These are phyloP conservation scores for Drosophila parvula DNA, from an alignment of 1,140 invertebrate genomes.

Conservation along the genomic window DNA sequence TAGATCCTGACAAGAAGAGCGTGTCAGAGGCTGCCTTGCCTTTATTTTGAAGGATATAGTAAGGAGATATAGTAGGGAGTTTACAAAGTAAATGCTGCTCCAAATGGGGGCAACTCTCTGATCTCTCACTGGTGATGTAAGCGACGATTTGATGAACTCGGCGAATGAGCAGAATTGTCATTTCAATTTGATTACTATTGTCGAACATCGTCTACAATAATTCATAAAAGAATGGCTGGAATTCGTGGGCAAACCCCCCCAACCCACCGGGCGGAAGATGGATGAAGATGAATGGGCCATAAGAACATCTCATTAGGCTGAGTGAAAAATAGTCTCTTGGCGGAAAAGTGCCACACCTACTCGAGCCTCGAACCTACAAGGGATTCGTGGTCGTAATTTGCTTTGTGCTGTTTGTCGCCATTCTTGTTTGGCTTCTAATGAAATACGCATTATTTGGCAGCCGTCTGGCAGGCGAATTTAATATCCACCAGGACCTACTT, in stretches of 20 bases:
- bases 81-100: neutral
- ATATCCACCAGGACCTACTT: constrained; percentile 29
- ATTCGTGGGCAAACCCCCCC: neutral
- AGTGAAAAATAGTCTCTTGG: constrained; percentile 45
- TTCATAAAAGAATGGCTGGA: constrained; percentile 30
- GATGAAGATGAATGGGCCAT: constrained; percentile 46
- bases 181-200: constrained; percentile 49
- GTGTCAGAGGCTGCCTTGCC: too few relatives aligned
- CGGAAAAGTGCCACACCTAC: constrained; percentile 3
- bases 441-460: constrained; percentile 66
- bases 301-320: constrained; percentile 53
- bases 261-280: constrained; percentile 18
- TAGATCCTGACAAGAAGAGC: too few relatives aligned
- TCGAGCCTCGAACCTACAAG: neutral
- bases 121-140: neutral
- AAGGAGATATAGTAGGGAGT: too few relatives aligned
- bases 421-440: constrained; percentile 53
- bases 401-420: constrained; percentile 34
- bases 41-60: too few relatives aligned
- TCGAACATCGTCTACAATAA: constrained; percentile 47
- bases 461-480: constrained; percentile 52
- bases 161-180: constrained; percentile 14
- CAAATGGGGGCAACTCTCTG: neutral
- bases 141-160: constrained; percentile 10
- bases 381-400: constrained; percentile 8